Percentiles rank a stretch among this genome's conserved stretches.
Conservation (phyloP, 2,797 vertebrate species). For the Poeciliopsis turneri region DNA sequence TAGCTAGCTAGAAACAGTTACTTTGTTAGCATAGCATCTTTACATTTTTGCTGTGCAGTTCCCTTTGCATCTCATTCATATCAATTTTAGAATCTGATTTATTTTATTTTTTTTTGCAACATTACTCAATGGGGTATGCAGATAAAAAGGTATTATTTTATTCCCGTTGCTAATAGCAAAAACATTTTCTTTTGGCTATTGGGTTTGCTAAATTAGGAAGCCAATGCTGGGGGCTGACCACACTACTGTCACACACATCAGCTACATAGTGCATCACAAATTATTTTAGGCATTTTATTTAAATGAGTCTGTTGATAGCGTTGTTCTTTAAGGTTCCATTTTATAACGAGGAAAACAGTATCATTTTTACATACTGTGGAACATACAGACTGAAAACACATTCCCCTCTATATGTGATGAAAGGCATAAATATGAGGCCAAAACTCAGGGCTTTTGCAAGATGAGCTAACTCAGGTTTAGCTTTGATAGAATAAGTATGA, state of each 20-base stretch:
- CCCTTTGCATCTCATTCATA: not conserved
- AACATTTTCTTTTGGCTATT: not conserved
- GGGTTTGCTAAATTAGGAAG: not conserved
- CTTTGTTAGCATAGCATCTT: not conserved
- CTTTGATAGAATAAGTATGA: slow-evolving; percentile 48
- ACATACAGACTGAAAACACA: slow-evolving; percentile 33
- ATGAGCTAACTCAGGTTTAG: slow-evolving; percentile 68
- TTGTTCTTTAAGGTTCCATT: slow-evolving; percentile 23
- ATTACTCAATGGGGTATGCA: not conserved
- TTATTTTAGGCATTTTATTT: slow-evolving; percentile 2
- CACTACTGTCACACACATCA: not conserved
- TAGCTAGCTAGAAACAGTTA: not conserved
- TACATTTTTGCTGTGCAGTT: not conserved
- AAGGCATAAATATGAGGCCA: slow-evolving; percentile 56
- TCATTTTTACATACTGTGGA: slow-evolving; percentile 38
- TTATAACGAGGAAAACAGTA: slow-evolving; percentile 9
- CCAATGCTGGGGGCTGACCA: not conserved
- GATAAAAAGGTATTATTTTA: not conserved
- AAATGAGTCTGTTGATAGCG: not conserved
- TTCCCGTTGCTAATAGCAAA: not conserved
- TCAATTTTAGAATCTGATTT: not conserved
- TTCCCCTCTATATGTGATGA: slow-evolving; percentile 70
- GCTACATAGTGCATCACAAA: too few relatives aligned
- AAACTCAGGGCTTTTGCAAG: slow-evolving; percentile 76
- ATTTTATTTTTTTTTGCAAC: not conserved